These are phyloP conservation scores for Megamerina dolium DNA, from an alignment of 2,888 invertebrate genomes.

Conservation along the genomic window DNA sequence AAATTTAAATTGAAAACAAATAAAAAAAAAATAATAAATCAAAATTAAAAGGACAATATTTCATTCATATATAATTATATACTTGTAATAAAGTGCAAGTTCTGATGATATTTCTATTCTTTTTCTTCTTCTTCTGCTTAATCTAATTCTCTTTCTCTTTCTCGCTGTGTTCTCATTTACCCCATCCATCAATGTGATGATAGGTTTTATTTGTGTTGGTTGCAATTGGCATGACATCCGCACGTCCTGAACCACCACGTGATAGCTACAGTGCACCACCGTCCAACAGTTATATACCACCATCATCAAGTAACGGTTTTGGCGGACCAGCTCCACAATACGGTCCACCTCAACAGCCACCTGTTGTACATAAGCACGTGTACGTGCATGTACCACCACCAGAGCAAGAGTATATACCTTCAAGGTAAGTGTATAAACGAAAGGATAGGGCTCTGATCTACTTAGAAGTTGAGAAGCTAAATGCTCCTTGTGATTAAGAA, in stretches of 20 bases:
- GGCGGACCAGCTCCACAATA: conserved; percentile 59
- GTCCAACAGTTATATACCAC: conserved; percentile 48
- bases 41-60: no score
- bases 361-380: conserved; percentile 82
- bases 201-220: conserved; percentile 40
- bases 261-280: conserved; percentile 39
- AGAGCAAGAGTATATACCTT: conserved; percentile 69
- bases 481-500: no score
- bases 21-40: no score
- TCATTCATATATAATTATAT: no score
- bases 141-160: conserved; percentile 11
- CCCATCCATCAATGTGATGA: no score
- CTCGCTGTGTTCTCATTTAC: not conserved
- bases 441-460: no score
- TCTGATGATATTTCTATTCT: no score
- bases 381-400: conserved; percentile 88
- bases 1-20: no score
- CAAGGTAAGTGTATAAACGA: conserved; percentile 52
- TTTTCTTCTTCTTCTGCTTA: not conserved
- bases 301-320: conserved; percentile 50
- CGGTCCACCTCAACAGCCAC: conserved; percentile 66
- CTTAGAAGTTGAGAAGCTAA: no score
- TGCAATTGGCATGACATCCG: conserved; percentile 36
- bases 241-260: conserved; percentile 46
- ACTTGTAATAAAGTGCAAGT: no score